Evolutionary conservation across 2,113 vertebrate genomes (phyloP).

Genomic region (Scomber colias): DNA sequence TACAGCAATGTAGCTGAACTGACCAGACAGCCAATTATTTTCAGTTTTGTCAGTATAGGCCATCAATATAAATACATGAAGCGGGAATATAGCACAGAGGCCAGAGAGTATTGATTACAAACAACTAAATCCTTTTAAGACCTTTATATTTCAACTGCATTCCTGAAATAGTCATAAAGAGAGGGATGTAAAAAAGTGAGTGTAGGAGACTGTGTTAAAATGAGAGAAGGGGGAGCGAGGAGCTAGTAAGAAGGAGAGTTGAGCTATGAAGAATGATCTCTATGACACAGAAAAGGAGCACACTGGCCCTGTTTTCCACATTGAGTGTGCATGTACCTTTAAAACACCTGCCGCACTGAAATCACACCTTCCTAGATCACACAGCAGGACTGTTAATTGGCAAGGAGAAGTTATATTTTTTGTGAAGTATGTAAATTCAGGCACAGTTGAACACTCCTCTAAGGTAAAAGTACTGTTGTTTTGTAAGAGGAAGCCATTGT

Average conservation of each 20-base stretch:
- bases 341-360: too few relatives aligned
- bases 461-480: too few relatives aligned
- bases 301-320: too few relatives aligned
- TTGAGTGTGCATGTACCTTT: too few relatives aligned
- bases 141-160: constrained; percentile 34
- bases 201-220: not conserved
- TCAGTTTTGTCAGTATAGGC: constrained; percentile 2
- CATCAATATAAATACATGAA: constrained; percentile 23
- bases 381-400: too few relatives aligned
- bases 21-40: not conserved
- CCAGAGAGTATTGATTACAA: constrained; percentile 37
- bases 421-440: too few relatives aligned
- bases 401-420: too few relatives aligned
- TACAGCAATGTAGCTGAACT: not conserved
- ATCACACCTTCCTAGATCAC: too few relatives aligned
- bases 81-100: not conserved
- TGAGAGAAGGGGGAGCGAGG: not conserved
- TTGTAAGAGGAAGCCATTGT: too few relatives aligned
- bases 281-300: too few relatives aligned
- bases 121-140: constrained; percentile 19
- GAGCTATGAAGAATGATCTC: constrained; percentile 9
- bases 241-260: constrained; percentile 9
- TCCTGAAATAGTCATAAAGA: constrained; percentile 31
- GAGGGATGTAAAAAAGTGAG: not conserved
- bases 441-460: too few relatives aligned